Evolutionary conservation across 2,113 vertebrate species (phyloP).

Genomic region (Cynocephalus volans): DNA sequence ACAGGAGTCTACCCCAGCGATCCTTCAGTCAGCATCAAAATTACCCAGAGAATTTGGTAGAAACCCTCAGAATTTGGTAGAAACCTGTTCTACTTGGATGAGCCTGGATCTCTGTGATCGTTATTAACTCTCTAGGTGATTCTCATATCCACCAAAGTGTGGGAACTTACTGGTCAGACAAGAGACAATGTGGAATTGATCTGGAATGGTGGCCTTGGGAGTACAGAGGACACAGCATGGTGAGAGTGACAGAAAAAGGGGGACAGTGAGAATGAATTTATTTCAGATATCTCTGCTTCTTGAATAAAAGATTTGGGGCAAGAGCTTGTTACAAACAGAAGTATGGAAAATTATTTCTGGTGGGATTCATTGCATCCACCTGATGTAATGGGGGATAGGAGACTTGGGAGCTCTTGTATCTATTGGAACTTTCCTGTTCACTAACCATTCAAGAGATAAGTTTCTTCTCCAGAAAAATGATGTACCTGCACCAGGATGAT

Average conservation of each 20-base stretch:
- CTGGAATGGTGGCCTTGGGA: not conserved
- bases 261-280: not conserved
- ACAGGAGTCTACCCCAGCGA: rapidly evolving
- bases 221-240: rapidly evolving
- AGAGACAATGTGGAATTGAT: not conserved
- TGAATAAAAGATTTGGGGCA: not conserved
- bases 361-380: not conserved
- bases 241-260: not conserved
- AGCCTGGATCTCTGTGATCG: not conserved
- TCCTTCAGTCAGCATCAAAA: not conserved
- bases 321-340: not conserved
- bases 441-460: not conserved
- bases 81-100: not conserved
- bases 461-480: not conserved
- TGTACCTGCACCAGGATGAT: not conserved
- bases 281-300: not conserved
- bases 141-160: not conserved
- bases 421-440: not conserved
- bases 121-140: not conserved
- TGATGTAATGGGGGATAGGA: not conserved
- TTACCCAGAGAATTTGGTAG: not conserved
- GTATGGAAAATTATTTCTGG: not conserved
- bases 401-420: not conserved
- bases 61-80: not conserved
- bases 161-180: not conserved